Base-by-base conservation (phyloP, 2,113 vertebrate genomes). In the Empidonax alnorum region DNA sequence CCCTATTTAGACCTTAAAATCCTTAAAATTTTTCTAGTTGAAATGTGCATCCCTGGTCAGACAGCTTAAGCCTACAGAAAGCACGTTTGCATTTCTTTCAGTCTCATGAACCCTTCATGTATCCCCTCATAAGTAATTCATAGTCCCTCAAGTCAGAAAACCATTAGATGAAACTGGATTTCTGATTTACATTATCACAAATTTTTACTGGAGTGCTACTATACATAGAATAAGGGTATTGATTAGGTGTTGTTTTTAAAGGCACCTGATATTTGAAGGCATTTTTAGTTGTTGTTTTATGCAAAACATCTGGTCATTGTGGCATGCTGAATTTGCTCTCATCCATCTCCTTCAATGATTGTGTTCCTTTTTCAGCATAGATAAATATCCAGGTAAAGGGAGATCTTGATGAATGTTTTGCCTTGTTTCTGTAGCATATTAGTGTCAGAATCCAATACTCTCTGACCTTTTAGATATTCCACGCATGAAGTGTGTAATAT, bases 401-500 rank as follows among this genome's bases (percentile, higher is more conserved):
- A 61, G 41, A 83, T 10, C 17, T 47, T 61, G 39, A 33, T 65
- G 20, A 49, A 39, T 63, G 23, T 37, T 71, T 84, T 87, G 35
- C 22, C 19, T 56, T 35, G 4, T 71, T 90, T 75, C 83, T 84
- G 28, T 66, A 44, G 63, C 35, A 9, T 69, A 17, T 52, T 46
- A 24, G 16, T 67, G 52, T 62, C 37, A n/a, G 42, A 71, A 25
- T 50, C 28, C 42, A 67, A 21, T 72, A 33, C 14, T 46, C 41
- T 56, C 37, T 63, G 52, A 82, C 27, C 19, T 67, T 77, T 56
- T 81, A 77, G 53, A 33, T 77, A 89, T 68, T 78, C 31, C 20
- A 33, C 0, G 0, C 2, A 1, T 31, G 46, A 69, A 74, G 21
- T 19, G 8, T 55, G 8, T 28, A 59, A 65, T 65, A 19, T 33